phyloP scores from a whole-genome alignment of 2,888 invertebrate genomes.

The Autographa gamma region DNA sequence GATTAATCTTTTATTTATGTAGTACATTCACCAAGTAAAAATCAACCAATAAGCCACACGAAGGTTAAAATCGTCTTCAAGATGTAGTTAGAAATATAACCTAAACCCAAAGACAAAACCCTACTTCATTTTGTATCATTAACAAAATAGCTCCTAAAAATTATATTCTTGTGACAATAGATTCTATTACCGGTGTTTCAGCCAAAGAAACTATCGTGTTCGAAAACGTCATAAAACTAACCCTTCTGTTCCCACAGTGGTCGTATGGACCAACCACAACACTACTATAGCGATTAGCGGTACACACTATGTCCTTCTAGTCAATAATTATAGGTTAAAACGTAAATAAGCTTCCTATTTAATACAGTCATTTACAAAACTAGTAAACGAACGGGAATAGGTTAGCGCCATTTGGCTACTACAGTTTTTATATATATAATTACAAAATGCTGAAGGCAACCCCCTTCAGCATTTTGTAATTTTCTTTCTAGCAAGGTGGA shows the following conservation, averaged over 20 bases:
- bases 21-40: too few relatives aligned
- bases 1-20: too few relatives aligned
- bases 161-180: neutral
- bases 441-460: too few relatives aligned
- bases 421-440: too few relatives aligned
- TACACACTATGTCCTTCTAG: slow-evolving; percentile 24
- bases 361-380: neutral
- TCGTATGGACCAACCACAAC: slow-evolving; percentile 39
- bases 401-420: neutral
- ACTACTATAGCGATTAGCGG: slow-evolving; percentile 33
- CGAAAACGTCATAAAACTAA: slow-evolving; percentile 30
- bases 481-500: neutral
- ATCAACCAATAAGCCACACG: too few relatives aligned
- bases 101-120: too few relatives aligned
- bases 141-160: neutral
- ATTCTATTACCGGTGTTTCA: neutral
- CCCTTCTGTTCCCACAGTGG: slow-evolving; percentile 1
- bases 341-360: neutral
- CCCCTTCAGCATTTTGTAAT: neutral
- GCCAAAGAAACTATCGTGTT: slow-evolving; percentile 8
- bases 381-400: neutral
- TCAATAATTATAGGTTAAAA: neutral
- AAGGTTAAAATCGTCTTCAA: too few relatives aligned
- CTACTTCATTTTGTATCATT: too few relatives aligned
- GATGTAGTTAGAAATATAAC: too few relatives aligned